A percentile compares a stretch with the other conserved stretches of the same genome.
Evolutionary conservation across 2,113 vertebrate genomes (phyloP).

Genomic region (Heptranchias perlo): DNA sequence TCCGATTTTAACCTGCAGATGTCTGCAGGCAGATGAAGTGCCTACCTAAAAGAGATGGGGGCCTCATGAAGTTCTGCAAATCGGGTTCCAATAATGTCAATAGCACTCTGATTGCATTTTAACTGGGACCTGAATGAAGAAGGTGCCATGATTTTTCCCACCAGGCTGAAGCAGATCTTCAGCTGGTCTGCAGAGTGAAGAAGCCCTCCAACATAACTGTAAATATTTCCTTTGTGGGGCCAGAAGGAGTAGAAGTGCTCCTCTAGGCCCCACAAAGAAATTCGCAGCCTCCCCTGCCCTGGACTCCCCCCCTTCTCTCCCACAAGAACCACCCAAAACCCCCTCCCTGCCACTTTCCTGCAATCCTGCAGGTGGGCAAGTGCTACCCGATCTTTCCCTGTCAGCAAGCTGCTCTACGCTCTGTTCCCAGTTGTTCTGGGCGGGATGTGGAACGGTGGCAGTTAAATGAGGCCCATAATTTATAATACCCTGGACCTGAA

Average conservation of each 20-base stretch:
- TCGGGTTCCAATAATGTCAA: not conserved
- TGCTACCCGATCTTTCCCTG: not conserved
- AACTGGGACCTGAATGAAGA: not conserved
- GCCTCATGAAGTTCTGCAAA: not conserved
- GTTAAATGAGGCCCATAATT: not conserved
- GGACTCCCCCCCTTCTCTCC: not conserved
- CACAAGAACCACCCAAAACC: not conserved
- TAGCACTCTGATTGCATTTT: not conserved
- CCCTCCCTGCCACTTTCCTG: not conserved
- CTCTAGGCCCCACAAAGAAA: not conserved
- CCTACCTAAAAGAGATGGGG: not conserved
- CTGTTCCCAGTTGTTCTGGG: not conserved
- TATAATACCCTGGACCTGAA: not conserved
- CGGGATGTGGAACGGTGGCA: not conserved
- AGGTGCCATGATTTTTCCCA: not conserved
- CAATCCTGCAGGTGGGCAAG: not conserved
- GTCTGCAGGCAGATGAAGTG: not conserved
- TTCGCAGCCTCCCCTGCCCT: not conserved
- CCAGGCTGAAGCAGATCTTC: not conserved
- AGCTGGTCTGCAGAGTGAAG: not conserved
- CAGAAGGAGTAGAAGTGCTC: not conserved
- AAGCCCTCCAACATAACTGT: not conserved
- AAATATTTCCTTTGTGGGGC: not conserved
- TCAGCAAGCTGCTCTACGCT: not conserved
- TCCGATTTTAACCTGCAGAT: not conserved